Evolutionary conservation across 2,888 invertebrate genomes (phyloP).

Genomic region (Stratiomys singularior): DNA sequence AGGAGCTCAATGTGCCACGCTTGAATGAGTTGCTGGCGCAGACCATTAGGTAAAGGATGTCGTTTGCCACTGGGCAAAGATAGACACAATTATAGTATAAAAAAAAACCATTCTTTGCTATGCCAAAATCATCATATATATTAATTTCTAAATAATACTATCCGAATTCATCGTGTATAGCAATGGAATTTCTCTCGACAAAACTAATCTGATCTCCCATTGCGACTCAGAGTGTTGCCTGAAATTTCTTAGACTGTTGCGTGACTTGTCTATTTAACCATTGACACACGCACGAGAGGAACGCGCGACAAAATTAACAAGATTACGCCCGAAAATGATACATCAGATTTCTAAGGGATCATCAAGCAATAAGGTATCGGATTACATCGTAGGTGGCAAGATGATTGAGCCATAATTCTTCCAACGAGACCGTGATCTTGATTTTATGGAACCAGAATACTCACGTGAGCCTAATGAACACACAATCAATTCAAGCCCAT

Average conservation of each 20-base stretch:
- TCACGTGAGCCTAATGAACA: too few relatives aligned
- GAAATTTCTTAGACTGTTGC: neutral
- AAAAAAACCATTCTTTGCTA: too few relatives aligned
- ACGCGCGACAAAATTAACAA: conserved; percentile 23
- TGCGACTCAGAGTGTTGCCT: neutral
- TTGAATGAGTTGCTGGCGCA: neutral
- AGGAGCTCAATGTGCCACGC: neutral
- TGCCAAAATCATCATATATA: too few relatives aligned
- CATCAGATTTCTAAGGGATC: neutral
- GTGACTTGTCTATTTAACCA: neutral
- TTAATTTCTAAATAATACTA: too few relatives aligned
- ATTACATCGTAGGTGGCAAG: conserved; percentile 7
- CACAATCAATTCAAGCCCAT: too few relatives aligned
- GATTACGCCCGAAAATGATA: conserved; percentile 5
- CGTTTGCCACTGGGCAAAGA: neutral
- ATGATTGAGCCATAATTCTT: neutral
- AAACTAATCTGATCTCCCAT: neutral
- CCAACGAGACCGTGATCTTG: neutral
- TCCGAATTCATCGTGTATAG: too few relatives aligned
- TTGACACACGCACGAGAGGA: neutral
- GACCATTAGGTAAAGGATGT: neutral
- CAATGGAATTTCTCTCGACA: too few relatives aligned
- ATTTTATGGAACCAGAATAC: too few relatives aligned
- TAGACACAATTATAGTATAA: neutral
- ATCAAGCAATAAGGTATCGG: neutral